phyloP scores from a whole-genome alignment of 2,797 vertebrate species.

The Antrozous pallidus region DNA sequence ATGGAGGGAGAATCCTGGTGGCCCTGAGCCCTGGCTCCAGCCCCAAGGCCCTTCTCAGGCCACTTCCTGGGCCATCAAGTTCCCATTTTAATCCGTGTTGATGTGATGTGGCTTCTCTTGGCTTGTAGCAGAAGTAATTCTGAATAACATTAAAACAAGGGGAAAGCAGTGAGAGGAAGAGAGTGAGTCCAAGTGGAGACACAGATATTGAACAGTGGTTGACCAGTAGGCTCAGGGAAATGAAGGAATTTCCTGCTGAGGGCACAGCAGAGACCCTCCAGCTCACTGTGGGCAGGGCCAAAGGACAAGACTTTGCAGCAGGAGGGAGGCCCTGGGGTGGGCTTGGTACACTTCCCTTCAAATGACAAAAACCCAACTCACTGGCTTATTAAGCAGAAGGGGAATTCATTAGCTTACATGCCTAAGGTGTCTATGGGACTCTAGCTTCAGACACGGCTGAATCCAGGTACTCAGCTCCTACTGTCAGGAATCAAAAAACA shows the following conservation, averaged over 20 bases:
- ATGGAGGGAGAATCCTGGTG: neutral
- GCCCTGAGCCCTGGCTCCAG: neutral
- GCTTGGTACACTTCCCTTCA: neutral
- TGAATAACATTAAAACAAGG: neutral
- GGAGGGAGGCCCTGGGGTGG: neutral
- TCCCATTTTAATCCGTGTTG: neutral
- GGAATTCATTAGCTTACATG: rapidly evolving
- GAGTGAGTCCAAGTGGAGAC: neutral
- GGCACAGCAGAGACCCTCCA: neutral
- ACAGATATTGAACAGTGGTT: rapidly evolving
- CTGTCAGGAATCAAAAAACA: neutral
- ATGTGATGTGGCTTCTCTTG: neutral
- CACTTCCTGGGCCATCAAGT: neutral
- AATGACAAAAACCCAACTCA: neutral
- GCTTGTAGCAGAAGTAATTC: neutral
- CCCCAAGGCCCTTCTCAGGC: neutral
- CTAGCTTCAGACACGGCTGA: neutral
- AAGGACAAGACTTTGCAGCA: neutral
- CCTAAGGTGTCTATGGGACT: neutral
- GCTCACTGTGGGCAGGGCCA: rapidly evolving
- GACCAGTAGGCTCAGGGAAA: neutral
- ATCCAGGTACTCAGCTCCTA: neutral
- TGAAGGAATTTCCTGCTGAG: neutral
- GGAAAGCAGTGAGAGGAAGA: neutral
- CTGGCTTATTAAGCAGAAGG: neutral